phyloP scores from a whole-genome alignment of 1,140 invertebrate genomes.

The Anastatus disparis region DNA sequence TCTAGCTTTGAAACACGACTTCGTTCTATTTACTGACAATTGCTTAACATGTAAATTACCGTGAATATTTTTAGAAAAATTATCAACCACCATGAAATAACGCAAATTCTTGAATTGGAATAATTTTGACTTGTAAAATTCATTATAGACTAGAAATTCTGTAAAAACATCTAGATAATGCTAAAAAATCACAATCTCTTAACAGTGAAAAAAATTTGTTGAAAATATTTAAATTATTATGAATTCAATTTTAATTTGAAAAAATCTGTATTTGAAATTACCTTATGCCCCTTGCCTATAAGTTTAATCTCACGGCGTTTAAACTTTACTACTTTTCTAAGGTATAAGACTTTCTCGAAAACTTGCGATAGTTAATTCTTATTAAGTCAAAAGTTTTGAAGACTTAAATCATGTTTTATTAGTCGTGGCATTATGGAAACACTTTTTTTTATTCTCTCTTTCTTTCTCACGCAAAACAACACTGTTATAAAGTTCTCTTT shows the following conservation, averaged over 20 bases:
- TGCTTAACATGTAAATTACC: background rate
- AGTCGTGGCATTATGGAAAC: slow-evolving; percentile 11
- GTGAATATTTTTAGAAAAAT: background rate
- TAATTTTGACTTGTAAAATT: no score
- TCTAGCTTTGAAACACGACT: background rate
- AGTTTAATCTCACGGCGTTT: slow-evolving; percentile 28
- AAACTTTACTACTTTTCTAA: slow-evolving; percentile 34
- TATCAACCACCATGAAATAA: no score
- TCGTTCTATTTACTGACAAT: background rate
- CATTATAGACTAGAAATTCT: no score
- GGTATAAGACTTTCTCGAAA: slow-evolving; percentile 26
- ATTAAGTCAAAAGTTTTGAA: slow-evolving; percentile 36
- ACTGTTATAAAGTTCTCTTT: background rate
- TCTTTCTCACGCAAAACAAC: slow-evolving; percentile 9
- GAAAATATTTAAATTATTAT: no score
- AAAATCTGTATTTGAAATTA: slow-evolving; percentile 29
- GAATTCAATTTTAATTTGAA: no score
- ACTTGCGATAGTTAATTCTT: slow-evolving; percentile 36
- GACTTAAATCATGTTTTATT: slow-evolving; percentile 37
- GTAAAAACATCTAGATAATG: no score
- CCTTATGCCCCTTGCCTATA: background rate
- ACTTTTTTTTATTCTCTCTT: background rate
- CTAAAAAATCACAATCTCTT: no score
- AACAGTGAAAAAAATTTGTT: no score
- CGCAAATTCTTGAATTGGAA: no score